These are phyloP conservation scores for Willowsia nigromaculata DNA, from an alignment of 2,888 invertebrate species.

Conservation along the genomic window DNA sequence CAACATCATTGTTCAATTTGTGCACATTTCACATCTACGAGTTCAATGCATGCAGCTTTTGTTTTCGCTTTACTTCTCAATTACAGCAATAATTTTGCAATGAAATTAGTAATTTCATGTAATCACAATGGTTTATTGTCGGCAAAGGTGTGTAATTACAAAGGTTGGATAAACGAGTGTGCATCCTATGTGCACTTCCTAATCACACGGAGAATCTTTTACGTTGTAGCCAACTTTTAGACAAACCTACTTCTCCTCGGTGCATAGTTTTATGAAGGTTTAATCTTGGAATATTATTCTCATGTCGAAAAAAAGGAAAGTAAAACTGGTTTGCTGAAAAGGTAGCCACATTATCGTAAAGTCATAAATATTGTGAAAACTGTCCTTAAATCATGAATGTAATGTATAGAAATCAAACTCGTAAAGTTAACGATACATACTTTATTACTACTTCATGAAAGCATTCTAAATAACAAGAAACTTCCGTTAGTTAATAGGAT, in stretches of 20 bases:
- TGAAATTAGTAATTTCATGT: conserved; percentile 36
- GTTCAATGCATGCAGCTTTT: neutral
- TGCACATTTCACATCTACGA: neutral
- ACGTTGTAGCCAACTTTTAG: neutral
- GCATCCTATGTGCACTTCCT: conserved; percentile 15
- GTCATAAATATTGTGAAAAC: neutral
- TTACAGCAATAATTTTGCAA: conserved; percentile 18
- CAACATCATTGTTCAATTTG: conserved; percentile 28
- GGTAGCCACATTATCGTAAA: neutral
- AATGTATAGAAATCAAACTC: neutral
- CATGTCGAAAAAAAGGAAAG: neutral
- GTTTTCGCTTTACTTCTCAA: neutral
- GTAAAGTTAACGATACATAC: neutral
- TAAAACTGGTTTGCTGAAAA: neutral
- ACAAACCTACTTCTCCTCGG: neutral
- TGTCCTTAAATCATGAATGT: neutral
- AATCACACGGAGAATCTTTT: neutral
- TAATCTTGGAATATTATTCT: too few species aligned
- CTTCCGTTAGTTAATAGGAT: conserved; percentile 4
- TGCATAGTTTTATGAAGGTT: too few species aligned
- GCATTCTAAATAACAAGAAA: neutral
- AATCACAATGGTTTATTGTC: conserved; percentile 30
- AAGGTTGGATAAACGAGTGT: neutral
- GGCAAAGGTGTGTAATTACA: conserved; percentile 47
- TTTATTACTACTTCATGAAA: neutral